Conservation (phyloP, 2,113 vertebrate genomes). For the Bufo bufo region DNA sequence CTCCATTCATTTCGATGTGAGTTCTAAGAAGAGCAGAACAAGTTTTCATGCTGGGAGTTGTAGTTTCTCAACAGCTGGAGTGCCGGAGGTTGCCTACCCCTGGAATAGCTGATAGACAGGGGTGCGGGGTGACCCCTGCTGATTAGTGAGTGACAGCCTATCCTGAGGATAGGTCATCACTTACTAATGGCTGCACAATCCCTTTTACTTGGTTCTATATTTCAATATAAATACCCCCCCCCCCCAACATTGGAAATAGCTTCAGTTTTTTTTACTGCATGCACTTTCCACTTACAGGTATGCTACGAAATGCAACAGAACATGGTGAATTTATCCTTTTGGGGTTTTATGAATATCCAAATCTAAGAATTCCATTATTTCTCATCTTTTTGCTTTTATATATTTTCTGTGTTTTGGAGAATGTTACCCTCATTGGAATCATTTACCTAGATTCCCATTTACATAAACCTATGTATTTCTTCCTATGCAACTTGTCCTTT, state of each 20-base stretch:
- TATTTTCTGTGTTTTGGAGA: not conserved
- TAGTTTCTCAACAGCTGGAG: too few species aligned
- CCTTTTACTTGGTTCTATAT: not conserved
- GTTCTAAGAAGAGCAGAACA: too few species aligned
- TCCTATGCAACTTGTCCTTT: constrained; percentile 20
- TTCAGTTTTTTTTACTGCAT: not conserved
- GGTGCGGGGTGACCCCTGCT: too few species aligned
- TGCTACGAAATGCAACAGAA: constrained; percentile 6
- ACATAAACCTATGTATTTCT: constrained; percentile 26
- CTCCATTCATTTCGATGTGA: too few species aligned
- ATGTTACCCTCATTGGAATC: not conserved
- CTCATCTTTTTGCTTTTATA: not conserved
- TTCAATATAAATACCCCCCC: not conserved
- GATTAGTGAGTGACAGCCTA: too few species aligned
- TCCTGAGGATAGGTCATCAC: too few species aligned
- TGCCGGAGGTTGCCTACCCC: too few species aligned
- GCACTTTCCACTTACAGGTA: not conserved
- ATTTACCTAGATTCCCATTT: not conserved
- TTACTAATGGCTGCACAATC: too few species aligned
- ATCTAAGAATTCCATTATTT: not conserved
- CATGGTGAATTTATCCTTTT: constrained; percentile 6
- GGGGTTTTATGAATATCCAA: constrained; percentile 11
- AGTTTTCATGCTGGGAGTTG: too few species aligned
- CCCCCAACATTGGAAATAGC: not conserved
- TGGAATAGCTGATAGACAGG: too few species aligned